These are phyloP conservation scores for Turritopsis dohrnii DNA, from an alignment of 30 jellyfish, hydroid and myxozoan genomes.

Conservation along the genomic window DNA sequence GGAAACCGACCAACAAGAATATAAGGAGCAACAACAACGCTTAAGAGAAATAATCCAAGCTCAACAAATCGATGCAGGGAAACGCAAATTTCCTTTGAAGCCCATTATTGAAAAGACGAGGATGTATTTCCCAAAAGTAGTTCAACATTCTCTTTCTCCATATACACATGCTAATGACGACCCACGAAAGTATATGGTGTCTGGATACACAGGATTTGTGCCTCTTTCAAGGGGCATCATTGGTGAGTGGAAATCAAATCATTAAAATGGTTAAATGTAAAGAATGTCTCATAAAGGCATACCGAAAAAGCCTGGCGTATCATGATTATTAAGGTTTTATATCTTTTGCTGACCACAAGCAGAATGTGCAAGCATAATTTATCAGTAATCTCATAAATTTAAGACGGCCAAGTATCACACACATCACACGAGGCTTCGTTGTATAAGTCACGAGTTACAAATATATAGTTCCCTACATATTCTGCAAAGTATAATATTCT, in stretches of 20 bases:
- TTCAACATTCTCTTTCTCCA: slow-evolving; percentile 75
- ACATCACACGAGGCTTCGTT: too few relatives aligned
- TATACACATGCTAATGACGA: slow-evolving; percentile 53
- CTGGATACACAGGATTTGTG: slow-evolving; percentile 92
- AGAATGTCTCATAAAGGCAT: too few relatives aligned
- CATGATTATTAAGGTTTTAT: too few relatives aligned
- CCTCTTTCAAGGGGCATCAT: slow-evolving; percentile 76
- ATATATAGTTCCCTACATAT: too few relatives aligned
- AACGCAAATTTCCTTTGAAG: slow-evolving; percentile 33
- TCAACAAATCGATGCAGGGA: background rate
- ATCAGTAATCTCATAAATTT: too few relatives aligned
- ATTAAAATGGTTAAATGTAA: too few relatives aligned
- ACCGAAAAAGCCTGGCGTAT: too few relatives aligned
- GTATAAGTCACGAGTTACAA: too few relatives aligned
- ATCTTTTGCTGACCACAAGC: too few relatives aligned
- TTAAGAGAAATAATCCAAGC: slow-evolving; percentile 22
- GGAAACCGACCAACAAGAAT: slow-evolving; percentile 31
- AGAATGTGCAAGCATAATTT: too few relatives aligned
- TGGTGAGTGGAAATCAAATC: slow-evolving; percentile 53
- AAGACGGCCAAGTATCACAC: too few relatives aligned
- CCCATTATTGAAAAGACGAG: slow-evolving; percentile 55
- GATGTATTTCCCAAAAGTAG: slow-evolving; percentile 59
- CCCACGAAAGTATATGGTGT: slow-evolving; percentile 64
- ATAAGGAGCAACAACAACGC: slow-evolving; percentile 4
- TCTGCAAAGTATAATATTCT: too few relatives aligned